These are phyloP conservation scores for Ascaphus truei DNA, from an alignment of 2,113 vertebrate genomes.

Conservation along the genomic window DNA sequence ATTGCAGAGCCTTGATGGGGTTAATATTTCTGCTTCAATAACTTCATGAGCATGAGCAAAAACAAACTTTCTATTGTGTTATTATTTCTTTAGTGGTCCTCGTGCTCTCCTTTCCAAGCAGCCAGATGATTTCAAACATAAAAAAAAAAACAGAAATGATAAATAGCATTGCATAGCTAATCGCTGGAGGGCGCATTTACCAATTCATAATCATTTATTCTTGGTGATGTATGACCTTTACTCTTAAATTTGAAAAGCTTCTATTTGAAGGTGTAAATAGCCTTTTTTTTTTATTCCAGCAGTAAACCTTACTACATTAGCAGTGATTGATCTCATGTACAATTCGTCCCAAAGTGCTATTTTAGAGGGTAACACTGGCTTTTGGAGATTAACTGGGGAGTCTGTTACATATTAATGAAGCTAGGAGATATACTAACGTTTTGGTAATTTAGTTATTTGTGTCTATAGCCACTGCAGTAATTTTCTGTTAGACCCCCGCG, in stretches of 20 bases:
- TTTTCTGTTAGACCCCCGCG: conserved; percentile 77
- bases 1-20: no score
- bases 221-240: conserved; percentile 83
- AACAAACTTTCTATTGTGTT: conserved; percentile 64
- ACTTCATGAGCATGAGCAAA: conserved; percentile 60
- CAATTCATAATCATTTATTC: conserved; percentile 86
- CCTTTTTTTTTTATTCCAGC: conserved; percentile 54
- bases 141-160: conserved; percentile 75
- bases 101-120: conserved; percentile 58
- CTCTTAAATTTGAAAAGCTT: conserved; percentile 79
- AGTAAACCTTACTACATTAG: conserved; percentile 79
- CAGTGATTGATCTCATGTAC: conserved; percentile 83
- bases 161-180: conserved; percentile 72
- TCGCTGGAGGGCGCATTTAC: conserved; percentile 80
- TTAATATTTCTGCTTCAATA: conserved; percentile 54
- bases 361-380: conserved; percentile 77
- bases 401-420: conserved; percentile 83
- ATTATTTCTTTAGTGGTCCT: conserved; percentile 32
- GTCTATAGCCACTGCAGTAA: conserved; percentile 70
- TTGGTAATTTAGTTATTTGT: conserved; percentile 85
- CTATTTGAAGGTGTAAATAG: conserved; percentile 82
- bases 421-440: conserved; percentile 74
- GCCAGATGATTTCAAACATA: conserved; percentile 59
- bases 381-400: conserved; percentile 81
- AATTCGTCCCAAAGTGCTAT: conserved; percentile 84